Evolutionary conservation across 2,888 invertebrate species (phyloP), one percentile per base, ranked within the genome.

Genomic region (Ctenicera cuprea): DNA sequence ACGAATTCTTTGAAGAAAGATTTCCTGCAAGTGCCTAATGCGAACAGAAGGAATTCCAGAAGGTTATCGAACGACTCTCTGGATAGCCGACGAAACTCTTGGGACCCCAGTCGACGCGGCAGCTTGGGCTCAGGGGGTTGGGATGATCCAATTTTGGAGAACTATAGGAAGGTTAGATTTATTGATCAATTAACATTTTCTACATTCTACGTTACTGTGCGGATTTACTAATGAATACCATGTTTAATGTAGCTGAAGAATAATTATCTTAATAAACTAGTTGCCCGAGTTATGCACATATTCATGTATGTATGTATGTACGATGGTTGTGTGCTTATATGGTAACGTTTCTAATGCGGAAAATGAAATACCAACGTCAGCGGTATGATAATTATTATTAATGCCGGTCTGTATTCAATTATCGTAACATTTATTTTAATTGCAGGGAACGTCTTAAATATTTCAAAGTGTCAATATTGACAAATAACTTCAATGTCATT

Each of bases 1-100:
- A 80, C 84, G 48, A 82, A 83, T 73, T 82, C 81, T 45, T 79
- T 83, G 41, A 82, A 83, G 33, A 86, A 90, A 45, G 90, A 90
- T 81, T 89, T 80, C 70, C 74, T 85, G 52, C 84, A 85, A 74
- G 79, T 82, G 26, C 81, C 90, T 61, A 89, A 90, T 41, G 87
- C 88, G 26, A 88, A 90, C 79, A 89, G 92, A 81, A 86, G 88
- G 57, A 89, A 88, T 59, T 86, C 88, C 48, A 86, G 89, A 71
- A 87, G 90, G 73, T 89, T 89, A 68, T 94, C 94, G 0, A 91
- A 92, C 41, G 94, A 94, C 85, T 94, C 94, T 0, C 84, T 94
- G 85, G 94, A 94, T 82, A 83, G 87, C 59, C 91, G 92, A 87
- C 90, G 93, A 76, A 90, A 91, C 80, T 91, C 91, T 59, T 94